Base-by-base conservation (phyloP, 2,888 invertebrate species). In the Desoria tigrina region DNA sequence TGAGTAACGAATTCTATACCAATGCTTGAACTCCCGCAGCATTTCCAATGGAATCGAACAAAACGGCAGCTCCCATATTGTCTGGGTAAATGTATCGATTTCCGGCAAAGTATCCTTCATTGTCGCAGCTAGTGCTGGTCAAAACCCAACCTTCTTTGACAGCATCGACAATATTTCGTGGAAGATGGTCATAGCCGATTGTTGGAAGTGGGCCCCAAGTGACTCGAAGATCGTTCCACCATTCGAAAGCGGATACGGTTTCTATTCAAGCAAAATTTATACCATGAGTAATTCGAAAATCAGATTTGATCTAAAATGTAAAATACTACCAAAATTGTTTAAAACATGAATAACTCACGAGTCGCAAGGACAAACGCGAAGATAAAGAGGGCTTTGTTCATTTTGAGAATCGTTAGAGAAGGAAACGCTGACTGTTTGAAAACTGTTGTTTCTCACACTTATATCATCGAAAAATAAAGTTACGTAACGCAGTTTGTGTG, bases 161-260 rank as follows among this genome's bases (percentile, higher is more conserved):
- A 24, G 57, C 57, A 42, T 57, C 57, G 7, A 57, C 9, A 2
- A 27, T 39, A 16, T 57, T 57, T 42, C 57, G 37, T 42, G 57
- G 57, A 14, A 57, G 16, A 14, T 42, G 37, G 11, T 23, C 57
- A 16, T 57, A 57, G 16, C 26, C 24, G 1, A 6, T 18, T 1
- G 57, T 9, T 21, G 57, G 57, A 6, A 18, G 21, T 1, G n/a
- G 42, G 26, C 42, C 57, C 57, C 57, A 57, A 24, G n/a, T 11
- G n/a, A 57, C 57, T 57, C 57, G 23, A 1, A 57, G 42, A 42
- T 57, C 57, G 14, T 42, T n/a, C 57, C 57, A 57, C 42, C 26
- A 42, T 16, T 57, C 57, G n/a, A 42, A 57, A 14, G 39, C 42
- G 1, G 42, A 3, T 6, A 42, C 27, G 21, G 39, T 27, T 42